Base-by-base conservation (phyloP, 1,140 invertebrate species). In the Aphaenogaster rudis region DNA sequence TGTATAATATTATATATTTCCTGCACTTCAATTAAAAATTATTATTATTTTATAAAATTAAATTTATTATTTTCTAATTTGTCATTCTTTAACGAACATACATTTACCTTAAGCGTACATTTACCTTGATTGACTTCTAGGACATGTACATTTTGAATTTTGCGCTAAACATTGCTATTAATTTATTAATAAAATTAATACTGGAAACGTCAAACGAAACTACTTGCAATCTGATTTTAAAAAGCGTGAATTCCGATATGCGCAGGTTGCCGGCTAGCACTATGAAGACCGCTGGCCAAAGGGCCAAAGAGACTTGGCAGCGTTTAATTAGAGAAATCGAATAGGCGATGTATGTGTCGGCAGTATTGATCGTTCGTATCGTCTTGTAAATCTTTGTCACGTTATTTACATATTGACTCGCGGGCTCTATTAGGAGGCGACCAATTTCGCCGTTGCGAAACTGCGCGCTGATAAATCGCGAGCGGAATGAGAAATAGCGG, bases 401-500 rank as follows among this genome's bases (percentile, higher is more conserved):
- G 15, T 77, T 48, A 33, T 50, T 78, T 78, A 28, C 39, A 78
- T 61, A 78, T 33, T 45, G 42, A 33, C 57, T 61, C 13, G 33
- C 76, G 42, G 15, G 3, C 28, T 64, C 28, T 39, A 48, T 63
- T 45, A 36, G 9, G 9, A 52, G 76, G 15, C 33, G 61, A 54
- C 36, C 36, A 80, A 52, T 66, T 50, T 39, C 33, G 7, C 28
- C 17, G 59, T 48, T 28, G 21, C 52, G 3, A 57, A 33, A 45
- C 9, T 28, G 28, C 77, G 17, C 33, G 8, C 45, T 64, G 61
- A 64, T 66, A 66, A 66, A 80, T 80, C 11, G 61, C 45, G 33
- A 80, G 59, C 42, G 45, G 33, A 50, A 36, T 39, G 48, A 74
- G 54, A 74, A 76, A 76, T 54, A 59, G n/a, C 66, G 69, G 5